These are phyloP conservation scores for Tiliacea citrago DNA, from an alignment of 2,888 invertebrate species.

Conservation along the genomic window DNA sequence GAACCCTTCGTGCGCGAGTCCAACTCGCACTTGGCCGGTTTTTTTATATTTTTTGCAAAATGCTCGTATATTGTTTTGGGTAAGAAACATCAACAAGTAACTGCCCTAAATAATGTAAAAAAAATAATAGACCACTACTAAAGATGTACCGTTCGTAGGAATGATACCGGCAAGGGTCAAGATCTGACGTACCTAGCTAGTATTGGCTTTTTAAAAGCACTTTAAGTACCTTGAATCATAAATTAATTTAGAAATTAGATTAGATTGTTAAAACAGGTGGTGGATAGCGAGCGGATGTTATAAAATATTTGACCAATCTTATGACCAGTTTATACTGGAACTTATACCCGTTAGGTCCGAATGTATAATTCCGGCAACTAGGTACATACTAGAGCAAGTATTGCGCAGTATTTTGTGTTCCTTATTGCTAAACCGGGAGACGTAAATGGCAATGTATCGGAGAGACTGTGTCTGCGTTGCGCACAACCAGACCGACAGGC, in stretches of 20 bases:
- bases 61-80: background rate
- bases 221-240: background rate
- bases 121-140: background rate
- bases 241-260: background rate
- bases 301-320: conserved; percentile 40
- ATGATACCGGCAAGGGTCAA: background rate
- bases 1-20: too few relatives aligned
- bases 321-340: conserved; percentile 25
- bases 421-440: conserved; percentile 76
- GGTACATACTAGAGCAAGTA: conserved; percentile 54
- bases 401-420: conserved; percentile 70
- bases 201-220: background rate
- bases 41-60: conserved; percentile 4
- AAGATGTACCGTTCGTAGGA: background rate
- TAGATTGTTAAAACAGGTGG: conserved; percentile 12
- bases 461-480: conserved; percentile 56
- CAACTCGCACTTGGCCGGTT: too few relatives aligned
- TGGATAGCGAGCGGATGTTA: conserved; percentile 38
- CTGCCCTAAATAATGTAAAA: background rate
- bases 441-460: conserved; percentile 75
- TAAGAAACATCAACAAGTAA: background rate
- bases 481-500: conserved; percentile 59
- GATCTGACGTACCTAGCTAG: background rate
- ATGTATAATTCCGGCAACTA: conserved; percentile 51
- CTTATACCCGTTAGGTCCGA: conserved; percentile 24